Percentiles rank a stretch among this genome's conserved stretches.
Evolutionary conservation across 2,888 invertebrate species (phyloP).

Genomic region (Cephus pygmeus): DNA sequence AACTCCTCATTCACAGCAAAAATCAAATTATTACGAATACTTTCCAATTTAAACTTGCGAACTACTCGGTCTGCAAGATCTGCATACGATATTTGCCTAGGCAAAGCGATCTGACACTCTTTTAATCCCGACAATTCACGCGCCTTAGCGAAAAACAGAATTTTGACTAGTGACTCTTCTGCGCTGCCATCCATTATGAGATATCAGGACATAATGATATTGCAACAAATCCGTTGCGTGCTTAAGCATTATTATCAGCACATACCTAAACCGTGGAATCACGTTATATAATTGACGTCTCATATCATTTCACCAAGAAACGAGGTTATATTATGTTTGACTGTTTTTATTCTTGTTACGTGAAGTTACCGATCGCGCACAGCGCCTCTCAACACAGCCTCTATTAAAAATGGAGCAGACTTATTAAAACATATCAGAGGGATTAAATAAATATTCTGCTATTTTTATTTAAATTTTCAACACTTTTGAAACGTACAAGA

Average conservation of each 20-base stretch:
- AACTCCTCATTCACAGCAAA: slow-evolving; percentile 89
- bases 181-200: slow-evolving; percentile 28
- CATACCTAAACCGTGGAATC: not conserved
- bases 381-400: not conserved
- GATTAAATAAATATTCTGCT: not conserved
- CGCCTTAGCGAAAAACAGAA: slow-evolving; percentile 92
- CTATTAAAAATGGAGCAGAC: not conserved
- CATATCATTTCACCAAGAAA: not conserved
- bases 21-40: slow-evolving; percentile 78
- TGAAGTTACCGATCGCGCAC: not conserved
- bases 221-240: not conserved
- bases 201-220: slow-evolving; percentile 12
- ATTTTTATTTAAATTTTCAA: not conserved
- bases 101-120: slow-evolving; percentile 69
- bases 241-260: slow-evolving; percentile 12
- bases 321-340: not conserved
- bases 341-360: not conserved
- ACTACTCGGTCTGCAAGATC: slow-evolving; percentile 74
- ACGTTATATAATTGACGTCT: not conserved
- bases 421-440: not conserved
- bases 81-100: slow-evolving; percentile 68
- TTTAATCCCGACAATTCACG: slow-evolving; percentile 81
- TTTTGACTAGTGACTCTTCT: slow-evolving; percentile 67
- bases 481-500: not conserved
- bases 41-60: slow-evolving; percentile 72